These are phyloP conservation scores for Tetranychus truncatus DNA, from an alignment of 2,888 invertebrate species.

Conservation along the genomic window DNA sequence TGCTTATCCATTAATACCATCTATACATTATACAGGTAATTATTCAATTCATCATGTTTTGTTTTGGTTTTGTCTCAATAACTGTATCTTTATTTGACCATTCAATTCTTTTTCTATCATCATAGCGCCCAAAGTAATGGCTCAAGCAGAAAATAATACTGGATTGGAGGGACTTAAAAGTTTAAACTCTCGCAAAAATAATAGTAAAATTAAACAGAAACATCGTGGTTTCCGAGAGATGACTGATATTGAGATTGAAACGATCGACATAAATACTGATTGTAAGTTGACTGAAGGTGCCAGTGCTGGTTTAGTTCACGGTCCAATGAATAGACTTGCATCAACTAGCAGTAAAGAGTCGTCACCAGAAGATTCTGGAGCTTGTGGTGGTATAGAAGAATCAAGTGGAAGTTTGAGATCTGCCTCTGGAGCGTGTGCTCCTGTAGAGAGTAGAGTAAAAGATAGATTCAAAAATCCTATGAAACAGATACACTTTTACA, in stretches of 20 bases:
- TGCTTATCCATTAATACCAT: no score
- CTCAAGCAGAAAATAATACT: no score
- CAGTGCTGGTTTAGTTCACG: not conserved
- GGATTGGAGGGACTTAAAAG: no score
- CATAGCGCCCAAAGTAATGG: no score
- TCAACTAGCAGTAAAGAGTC: conserved; percentile 16
- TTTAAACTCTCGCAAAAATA: no score
- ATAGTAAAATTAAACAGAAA: not conserved
- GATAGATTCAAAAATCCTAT: not conserved
- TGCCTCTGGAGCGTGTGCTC: not conserved
- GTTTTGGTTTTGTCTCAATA: no score
- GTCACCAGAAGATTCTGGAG: conserved; percentile 10
- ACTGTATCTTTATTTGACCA: no score
- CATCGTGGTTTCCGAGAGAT: not conserved
- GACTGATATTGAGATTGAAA: not conserved
- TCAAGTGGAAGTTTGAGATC: not conserved
- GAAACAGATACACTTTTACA: conserved; percentile 45
- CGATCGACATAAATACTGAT: not conserved
- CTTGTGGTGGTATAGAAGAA: not conserved
- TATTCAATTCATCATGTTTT: no score
- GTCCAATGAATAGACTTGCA: not conserved
- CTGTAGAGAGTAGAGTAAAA: conserved; percentile 1
- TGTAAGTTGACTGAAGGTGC: not conserved
- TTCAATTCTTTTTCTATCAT: no score
- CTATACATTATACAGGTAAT: no score